Evolutionary conservation across 2,797 vertebrate species (phyloP), one percentile per base, ranked within the genome.

Genomic region (Karalla daura): DNA sequence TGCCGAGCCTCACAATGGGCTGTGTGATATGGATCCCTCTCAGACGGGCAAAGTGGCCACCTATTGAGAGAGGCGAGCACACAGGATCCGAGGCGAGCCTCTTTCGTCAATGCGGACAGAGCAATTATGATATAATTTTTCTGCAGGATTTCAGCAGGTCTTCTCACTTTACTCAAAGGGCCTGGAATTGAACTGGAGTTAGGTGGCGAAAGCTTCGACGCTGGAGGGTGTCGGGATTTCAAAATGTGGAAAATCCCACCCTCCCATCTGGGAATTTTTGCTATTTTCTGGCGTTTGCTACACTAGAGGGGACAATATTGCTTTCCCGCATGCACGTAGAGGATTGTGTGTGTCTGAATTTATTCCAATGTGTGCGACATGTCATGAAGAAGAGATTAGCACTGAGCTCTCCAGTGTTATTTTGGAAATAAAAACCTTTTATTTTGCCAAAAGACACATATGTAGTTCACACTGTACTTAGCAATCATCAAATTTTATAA

Each of bases 81-180:
- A 50, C 50, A 30, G 82, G 66, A 78, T 72, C 59, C 3, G 3
- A 73, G 62, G 47, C 12, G 17, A 61, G 61, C 60, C 65, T 64
- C 60, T 51, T 33, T 50, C 32, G 60, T 88, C 80, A 81, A 67
- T 86, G 87, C 58, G 2, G 39, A 41, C 56, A 5, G 21, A 53
- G 85, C 79, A 86, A 91, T 92, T 92, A 91, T 93, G 83, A 90
- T 89, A 90, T 90, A 88, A 86, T 79, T 90, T 90, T 91, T 87
- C 83, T 61, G 63, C 76, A 51, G 68, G 82, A 85, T 91, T 91
- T 89, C 87, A 91, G 60, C 78, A 55, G 35, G 54, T 78, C 78
- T 43, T 90, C 82, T 92, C 87, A 84, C 82, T 89, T 91, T 89
- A 87, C 87, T 88, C 83, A 90, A 91, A 86, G 76, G 52, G 32